These are phyloP conservation scores for Acutogordius australiensis DNA, from an alignment of 2,888 invertebrate genomes.

Conservation along the genomic window DNA sequence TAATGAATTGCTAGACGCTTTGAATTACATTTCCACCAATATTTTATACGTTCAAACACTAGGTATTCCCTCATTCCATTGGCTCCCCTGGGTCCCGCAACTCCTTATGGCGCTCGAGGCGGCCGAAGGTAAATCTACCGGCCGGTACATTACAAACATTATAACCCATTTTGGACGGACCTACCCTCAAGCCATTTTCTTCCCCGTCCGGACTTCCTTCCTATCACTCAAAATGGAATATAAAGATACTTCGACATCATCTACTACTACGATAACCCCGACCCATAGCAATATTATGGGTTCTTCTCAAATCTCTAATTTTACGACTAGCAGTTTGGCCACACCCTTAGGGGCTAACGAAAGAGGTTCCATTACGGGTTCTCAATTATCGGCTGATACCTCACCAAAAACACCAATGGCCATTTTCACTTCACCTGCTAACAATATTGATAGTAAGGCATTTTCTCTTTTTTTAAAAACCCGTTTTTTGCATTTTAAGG, in stretches of 20 bases:
- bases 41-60: too few relatives aligned
- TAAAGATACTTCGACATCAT: background rate
- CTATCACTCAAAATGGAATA: conserved; percentile 63
- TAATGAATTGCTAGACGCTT: too few relatives aligned
- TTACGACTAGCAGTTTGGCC: too few relatives aligned
- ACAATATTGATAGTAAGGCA: too few relatives aligned
- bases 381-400: too few relatives aligned
- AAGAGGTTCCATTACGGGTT: too few relatives aligned
- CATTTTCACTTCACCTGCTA: too few relatives aligned
- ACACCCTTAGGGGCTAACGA: too few relatives aligned
- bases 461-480: too few relatives aligned
- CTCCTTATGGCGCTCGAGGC: conserved; percentile 61
- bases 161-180: conserved; percentile 65
- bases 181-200: conserved; percentile 86
- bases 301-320: background rate
- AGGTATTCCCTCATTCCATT: conserved; percentile 68
- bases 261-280: background rate
- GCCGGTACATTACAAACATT: conserved; percentile 34
- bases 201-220: conserved; percentile 70
- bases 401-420: too few relatives aligned
- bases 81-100: conserved; percentile 85
- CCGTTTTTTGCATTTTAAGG: too few relatives aligned
- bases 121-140: conserved; percentile 57
- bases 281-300: background rate
- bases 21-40: too few relatives aligned